phyloP scores from a whole-genome alignment of 2,888 invertebrate species.

The Megastigmus dorsalis region DNA sequence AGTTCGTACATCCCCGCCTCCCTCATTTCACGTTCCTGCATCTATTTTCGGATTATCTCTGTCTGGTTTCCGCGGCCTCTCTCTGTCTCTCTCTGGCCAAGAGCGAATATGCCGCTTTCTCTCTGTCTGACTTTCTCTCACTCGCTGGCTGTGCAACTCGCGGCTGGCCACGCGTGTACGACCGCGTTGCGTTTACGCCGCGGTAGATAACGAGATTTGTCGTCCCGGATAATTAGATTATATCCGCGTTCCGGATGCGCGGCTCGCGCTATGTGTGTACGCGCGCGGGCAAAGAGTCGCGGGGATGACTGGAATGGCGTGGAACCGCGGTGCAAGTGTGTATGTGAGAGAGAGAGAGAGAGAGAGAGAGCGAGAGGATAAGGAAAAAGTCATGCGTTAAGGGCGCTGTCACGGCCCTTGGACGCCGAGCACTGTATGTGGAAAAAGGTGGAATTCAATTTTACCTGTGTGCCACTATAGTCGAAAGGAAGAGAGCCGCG shows the following conservation, averaged over 20 bases:
- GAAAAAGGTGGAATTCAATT: too few species aligned
- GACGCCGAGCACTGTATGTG: too few species aligned
- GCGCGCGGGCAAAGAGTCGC: slow-evolving; percentile 5
- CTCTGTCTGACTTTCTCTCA: slow-evolving; percentile 9
- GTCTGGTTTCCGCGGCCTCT: slow-evolving; percentile 9
- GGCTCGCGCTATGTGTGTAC: neutral
- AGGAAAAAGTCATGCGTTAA: slow-evolving; percentile 33
- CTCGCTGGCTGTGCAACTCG: slow-evolving; percentile 54
- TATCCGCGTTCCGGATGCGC: slow-evolving; percentile 60
- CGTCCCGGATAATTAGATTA: slow-evolving; percentile 68
- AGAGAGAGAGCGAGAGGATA: neutral
- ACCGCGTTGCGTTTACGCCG: slow-evolving; percentile 48
- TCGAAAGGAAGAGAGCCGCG: too few species aligned
- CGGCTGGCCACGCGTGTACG: slow-evolving; percentile 55
- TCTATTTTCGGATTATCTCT: slow-evolving; percentile 44
- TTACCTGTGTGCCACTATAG: too few species aligned
- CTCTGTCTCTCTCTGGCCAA: slow-evolving; percentile 46
- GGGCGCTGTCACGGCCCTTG: too few species aligned
- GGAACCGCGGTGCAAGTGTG: too few species aligned
- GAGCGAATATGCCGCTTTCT: slow-evolving; percentile 44
- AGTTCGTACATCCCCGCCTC: slow-evolving; percentile 56
- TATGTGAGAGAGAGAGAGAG: neutral
- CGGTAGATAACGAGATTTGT: slow-evolving; percentile 67
- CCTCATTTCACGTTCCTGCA: slow-evolving; percentile 22
- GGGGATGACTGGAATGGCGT: neutral